These are phyloP conservation scores for Elysia chlorotica DNA, from an alignment of 1,140 invertebrate genomes.

Conservation along the genomic window DNA sequence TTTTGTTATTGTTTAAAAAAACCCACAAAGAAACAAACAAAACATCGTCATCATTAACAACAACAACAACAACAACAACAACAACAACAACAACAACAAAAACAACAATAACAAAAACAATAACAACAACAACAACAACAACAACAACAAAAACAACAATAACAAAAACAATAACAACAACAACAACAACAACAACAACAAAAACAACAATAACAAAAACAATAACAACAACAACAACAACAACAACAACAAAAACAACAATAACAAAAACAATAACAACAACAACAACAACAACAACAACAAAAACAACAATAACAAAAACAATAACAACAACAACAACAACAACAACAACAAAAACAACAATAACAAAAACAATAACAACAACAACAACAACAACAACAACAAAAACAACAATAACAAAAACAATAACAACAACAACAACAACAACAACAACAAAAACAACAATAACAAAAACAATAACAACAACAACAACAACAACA, in stretches of 20 bases:
- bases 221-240: background rate
- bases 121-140: background rate
- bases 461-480: background rate
- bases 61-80: background rate
- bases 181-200: background rate
- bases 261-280: background rate
- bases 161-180: background rate
- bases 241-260: background rate
- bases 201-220: background rate
- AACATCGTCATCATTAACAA: background rate
- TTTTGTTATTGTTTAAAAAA: too few relatives aligned
- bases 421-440: background rate
- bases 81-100: background rate
- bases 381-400: background rate
- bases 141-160: background rate
- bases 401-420: background rate
- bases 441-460: background rate
- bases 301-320: background rate
- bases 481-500: background rate
- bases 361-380: background rate
- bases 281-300: background rate
- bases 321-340: background rate
- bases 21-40: too few relatives aligned
- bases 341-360: background rate
- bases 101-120: background rate